Conservation (phyloP, 2,113 vertebrate genomes). For the Hydrochoerus hydrochaeris region DNA sequence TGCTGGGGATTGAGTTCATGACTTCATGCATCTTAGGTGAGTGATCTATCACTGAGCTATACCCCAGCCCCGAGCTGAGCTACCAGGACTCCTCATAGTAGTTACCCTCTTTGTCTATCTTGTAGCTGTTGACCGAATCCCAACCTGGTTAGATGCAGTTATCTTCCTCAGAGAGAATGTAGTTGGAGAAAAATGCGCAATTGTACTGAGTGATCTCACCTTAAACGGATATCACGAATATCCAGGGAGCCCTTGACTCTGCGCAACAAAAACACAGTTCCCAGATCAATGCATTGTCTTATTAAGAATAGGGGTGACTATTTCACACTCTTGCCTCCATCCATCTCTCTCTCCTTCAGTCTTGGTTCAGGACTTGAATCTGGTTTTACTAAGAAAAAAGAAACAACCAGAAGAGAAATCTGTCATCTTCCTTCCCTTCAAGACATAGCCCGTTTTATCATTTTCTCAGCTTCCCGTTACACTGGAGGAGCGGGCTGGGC, state of each 20-base stretch:
- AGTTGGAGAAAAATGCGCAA: neutral
- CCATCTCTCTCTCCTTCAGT: neutral
- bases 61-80: neutral
- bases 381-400: neutral
- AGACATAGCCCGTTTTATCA: fast-evolving
- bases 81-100: neutral
- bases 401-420: neutral
- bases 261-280: fast-evolving
- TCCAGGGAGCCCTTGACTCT: neutral
- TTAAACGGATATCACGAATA: neutral
- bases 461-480: neutral
- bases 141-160: neutral
- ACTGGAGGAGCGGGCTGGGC: fast-evolving
- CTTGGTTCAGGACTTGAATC: neutral
- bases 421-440: fast-evolving
- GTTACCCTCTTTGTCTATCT: neutral
- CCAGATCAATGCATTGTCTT: neutral
- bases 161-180: neutral
- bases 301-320: neutral
- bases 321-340: neutral
- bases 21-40: neutral
- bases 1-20: neutral
- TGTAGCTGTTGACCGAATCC: neutral
- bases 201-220: fast-evolving
- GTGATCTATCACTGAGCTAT: neutral